Conservation (phyloP, 2,888 invertebrate species). For the Operophtera brumata region DNA sequence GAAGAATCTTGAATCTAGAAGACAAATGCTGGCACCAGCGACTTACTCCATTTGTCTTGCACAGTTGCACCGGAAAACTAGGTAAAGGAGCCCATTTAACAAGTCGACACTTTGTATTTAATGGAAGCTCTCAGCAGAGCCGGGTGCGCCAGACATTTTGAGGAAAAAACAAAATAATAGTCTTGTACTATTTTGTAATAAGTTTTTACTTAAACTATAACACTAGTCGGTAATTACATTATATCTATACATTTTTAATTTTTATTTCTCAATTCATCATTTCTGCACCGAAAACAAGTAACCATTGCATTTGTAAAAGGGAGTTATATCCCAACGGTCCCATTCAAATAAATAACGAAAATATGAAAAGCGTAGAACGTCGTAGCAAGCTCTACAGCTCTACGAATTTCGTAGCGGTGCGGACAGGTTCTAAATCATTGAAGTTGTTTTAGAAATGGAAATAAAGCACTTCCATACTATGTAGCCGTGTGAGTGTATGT, state of each 20-base stretch:
- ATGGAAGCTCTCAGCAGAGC: background rate
- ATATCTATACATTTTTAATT: too few relatives aligned
- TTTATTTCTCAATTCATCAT: background rate
- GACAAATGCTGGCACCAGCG: background rate
- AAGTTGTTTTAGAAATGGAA: slow-evolving; percentile 14
- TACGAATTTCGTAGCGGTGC: slow-evolving; percentile 31
- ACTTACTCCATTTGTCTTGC: background rate
- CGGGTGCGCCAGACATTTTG: too few relatives aligned
- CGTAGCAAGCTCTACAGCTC: slow-evolving; percentile 23
- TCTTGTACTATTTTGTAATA: too few relatives aligned
- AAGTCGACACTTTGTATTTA: background rate
- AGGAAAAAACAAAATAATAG: too few relatives aligned
- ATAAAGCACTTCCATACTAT: background rate
- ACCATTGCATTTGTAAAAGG: background rate
- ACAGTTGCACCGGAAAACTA: background rate
- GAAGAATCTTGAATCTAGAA: background rate
- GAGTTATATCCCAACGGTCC: background rate
- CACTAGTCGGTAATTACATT: too few relatives aligned
- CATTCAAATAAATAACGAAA: slow-evolving; percentile 1
- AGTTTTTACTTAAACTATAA: too few relatives aligned
- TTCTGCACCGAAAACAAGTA: background rate
- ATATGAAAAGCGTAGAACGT: slow-evolving; percentile 10
- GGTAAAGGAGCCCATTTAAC: background rate
- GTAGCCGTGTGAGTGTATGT: background rate
- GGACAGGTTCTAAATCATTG: slow-evolving; percentile 30